These are phyloP conservation scores for Andrena camellia DNA, from an alignment of 2,888 invertebrate genomes.

Conservation along the genomic window DNA sequence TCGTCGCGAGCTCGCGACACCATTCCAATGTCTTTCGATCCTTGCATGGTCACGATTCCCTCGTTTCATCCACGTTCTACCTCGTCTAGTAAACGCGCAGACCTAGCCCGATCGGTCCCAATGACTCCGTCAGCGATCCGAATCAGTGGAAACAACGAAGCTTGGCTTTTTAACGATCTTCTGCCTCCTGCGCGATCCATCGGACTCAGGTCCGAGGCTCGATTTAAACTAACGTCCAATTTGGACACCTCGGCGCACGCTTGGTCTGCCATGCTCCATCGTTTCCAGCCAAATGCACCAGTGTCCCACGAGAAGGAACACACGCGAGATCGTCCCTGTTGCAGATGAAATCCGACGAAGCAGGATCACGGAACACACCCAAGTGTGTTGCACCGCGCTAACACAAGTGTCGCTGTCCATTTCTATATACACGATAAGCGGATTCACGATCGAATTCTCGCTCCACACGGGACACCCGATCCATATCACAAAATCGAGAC, in stretches of 20 bases:
- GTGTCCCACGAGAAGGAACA: neutral
- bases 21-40: neutral
- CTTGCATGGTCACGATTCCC: neutral
- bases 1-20: neutral
- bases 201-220: too few relatives aligned
- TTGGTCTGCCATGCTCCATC: neutral
- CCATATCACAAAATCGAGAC: conserved; percentile 55
- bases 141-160: neutral
- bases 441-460: conserved; percentile 31
- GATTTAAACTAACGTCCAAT: neutral
- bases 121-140: neutral
- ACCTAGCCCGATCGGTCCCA: neutral
- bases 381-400: neutral
- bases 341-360: conserved; percentile 11
- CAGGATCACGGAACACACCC: conserved; percentile 18
- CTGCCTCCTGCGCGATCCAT: too few relatives aligned
- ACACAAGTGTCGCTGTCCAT: conserved; percentile 35
- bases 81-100: conserved; percentile 13
- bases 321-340: conserved; percentile 12
- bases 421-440: conserved; percentile 30
- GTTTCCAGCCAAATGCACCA: neutral
- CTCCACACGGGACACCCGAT: conserved; percentile 28
- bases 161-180: too few relatives aligned
- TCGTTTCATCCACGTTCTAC: neutral
- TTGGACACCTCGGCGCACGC: neutral